Evolutionary conservation across 1,140 invertebrate species (phyloP), one percentile per base, ranked within the genome.

Genomic region (Neodiprion pinetum): DNA sequence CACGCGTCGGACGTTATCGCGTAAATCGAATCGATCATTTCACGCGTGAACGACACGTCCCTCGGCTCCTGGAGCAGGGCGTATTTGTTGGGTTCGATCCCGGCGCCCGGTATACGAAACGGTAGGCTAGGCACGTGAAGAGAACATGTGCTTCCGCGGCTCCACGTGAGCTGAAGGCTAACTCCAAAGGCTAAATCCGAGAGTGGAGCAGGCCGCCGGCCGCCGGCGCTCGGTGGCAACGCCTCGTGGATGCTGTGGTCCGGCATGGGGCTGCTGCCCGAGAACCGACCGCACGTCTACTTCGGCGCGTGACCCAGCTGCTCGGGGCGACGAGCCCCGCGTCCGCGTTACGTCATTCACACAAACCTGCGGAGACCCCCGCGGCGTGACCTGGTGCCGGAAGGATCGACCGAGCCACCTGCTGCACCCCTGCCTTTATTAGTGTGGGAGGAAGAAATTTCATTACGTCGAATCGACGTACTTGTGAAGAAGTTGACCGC

Each of bases 271-370:
- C 65, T n/a, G 71, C 70, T 70, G 70, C 72, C 70, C 70, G 70
- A 71, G 74, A 5, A n/a, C 11, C 74, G 72, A 47, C 17, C 67
- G 17, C 67, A 69, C 67, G 67, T 69, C 67, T 47, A 23, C 40
- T 23, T 21, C 67, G 17, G 84, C 84, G 85, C 85, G 85, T 87
- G 84, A 86, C 83, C 83, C 84, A 86, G 84, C 85, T 87, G 84
- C 82, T 83, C 75, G 67, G 69, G 74, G 74, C 53, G 53, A 61
- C 53, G 53, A 61, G 53, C 11, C 53, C 53, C 53, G 9, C 53
- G 53, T 61, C 53, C 53, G 53, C 11, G 53, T 61, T 61, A 61
- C 53, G 53, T 61, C 53, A 61, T 61, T 61, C 53, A 17, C 28
- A 40, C 28, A 40, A 40, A 40, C 28, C 28, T 40, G 28, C 28